A percentile compares a stretch with the other conserved stretches of the same genome.
These are phyloP conservation scores for Tetragnatha montana DNA, from an alignment of 2,888 invertebrate species.

Conservation along the genomic window DNA sequence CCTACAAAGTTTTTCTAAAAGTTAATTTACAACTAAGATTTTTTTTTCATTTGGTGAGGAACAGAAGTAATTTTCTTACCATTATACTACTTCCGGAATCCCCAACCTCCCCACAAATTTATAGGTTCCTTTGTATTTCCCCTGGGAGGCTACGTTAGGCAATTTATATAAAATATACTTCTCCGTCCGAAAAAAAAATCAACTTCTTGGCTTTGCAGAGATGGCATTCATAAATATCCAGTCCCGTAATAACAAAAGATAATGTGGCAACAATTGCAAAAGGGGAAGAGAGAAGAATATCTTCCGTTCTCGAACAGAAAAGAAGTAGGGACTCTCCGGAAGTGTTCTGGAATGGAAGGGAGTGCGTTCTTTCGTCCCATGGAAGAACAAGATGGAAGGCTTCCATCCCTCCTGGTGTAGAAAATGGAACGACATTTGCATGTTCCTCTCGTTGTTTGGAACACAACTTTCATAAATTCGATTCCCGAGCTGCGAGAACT, in stretches of 20 bases:
- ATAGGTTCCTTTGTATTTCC: not conserved
- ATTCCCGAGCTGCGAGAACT: not conserved
- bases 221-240: conserved; percentile 19
- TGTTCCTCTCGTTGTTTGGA: not conserved
- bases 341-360: not conserved
- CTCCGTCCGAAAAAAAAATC: not conserved
- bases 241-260: conserved; percentile 13
- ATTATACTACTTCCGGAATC: too few species aligned
- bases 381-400: conserved; percentile 3
- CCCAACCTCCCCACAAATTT: not conserved
- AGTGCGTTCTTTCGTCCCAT: conserved; percentile 2
- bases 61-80: too few species aligned
- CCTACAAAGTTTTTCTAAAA: too few species aligned
- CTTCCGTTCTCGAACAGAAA: conserved; percentile 14
- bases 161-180: not conserved
- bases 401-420: not conserved
- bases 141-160: not conserved
- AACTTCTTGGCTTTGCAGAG: not conserved
- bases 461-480: not conserved
- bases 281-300: conserved; percentile 9
- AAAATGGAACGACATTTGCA: not conserved
- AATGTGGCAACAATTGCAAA: conserved; percentile 18
- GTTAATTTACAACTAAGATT: too few species aligned
- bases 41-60: too few species aligned
- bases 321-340: not conserved